A percentile compares a stretch with the other conserved stretches of the same genome.
Evolutionary conservation across 2,888 invertebrate genomes (phyloP).

Genomic region (Ophioninae sp.): DNA sequence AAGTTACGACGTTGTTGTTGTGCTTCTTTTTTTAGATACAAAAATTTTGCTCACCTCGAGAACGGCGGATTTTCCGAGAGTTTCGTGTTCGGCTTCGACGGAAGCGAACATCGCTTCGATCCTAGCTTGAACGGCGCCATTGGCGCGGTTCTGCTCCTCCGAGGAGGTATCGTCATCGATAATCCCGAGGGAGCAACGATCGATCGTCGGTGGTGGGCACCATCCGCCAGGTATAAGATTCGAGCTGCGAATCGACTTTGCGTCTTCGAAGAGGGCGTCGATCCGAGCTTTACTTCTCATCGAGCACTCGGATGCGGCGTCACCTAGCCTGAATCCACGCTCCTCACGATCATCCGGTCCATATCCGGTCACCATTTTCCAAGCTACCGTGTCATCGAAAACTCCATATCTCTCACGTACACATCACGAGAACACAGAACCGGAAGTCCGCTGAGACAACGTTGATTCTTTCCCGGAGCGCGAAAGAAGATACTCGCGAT

Average conservation of each 20-base stretch:
- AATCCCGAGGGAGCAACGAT: slow-evolving; percentile 50
- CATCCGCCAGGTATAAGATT: slow-evolving; percentile 73
- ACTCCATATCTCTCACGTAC: no score
- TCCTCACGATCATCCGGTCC: slow-evolving; percentile 59
- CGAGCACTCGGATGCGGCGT: slow-evolving; percentile 78
- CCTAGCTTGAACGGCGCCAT: slow-evolving; percentile 91
- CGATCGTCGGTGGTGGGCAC: slow-evolving; percentile 61
- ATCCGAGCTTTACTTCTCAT: slow-evolving; percentile 82
- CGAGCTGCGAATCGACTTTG: slow-evolving; percentile 83
- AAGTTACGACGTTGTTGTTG: background rate
- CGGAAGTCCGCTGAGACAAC: no score
- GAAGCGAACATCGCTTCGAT: slow-evolving; percentile 91
- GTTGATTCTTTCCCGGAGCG: no score
- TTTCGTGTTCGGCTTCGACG: slow-evolving; percentile 78
- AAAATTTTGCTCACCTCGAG: slow-evolving; percentile 71
- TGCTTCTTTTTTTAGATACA: background rate
- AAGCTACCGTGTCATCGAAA: no score
- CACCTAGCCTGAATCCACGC: slow-evolving; percentile 77
- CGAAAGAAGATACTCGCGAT: background rate
- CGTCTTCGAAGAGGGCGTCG: slow-evolving; percentile 92
- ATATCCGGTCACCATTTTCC: no score
- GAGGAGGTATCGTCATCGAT: slow-evolving; percentile 75
- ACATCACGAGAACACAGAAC: no score
- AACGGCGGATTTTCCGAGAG: slow-evolving; percentile 76
- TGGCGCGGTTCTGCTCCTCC: slow-evolving; percentile 81